These are phyloP conservation scores for Eristalis pertinax DNA, from an alignment of 2,888 invertebrate species.

Conservation along the genomic window DNA sequence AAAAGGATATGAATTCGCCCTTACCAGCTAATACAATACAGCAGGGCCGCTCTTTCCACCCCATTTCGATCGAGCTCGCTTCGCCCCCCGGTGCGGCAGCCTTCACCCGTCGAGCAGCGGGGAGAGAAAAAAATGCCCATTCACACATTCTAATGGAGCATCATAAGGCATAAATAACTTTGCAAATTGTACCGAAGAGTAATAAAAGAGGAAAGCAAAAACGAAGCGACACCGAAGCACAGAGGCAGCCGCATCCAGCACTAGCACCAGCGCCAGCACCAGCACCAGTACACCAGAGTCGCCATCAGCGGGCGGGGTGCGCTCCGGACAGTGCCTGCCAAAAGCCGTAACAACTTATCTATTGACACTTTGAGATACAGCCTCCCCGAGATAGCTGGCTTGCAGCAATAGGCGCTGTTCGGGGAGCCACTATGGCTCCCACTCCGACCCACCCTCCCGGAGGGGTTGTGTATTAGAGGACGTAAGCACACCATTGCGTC, in stretches of 20 bases:
- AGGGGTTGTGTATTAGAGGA: background rate
- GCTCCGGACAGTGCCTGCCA: constrained; percentile 31
- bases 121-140: constrained; percentile 47
- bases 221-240: constrained; percentile 26
- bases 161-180: constrained; percentile 70
- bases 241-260: background rate
- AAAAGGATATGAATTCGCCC: constrained; percentile 66
- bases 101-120: background rate
- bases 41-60: background rate
- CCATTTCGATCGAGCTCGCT: background rate
- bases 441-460: background rate
- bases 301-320: background rate
- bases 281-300: background rate
- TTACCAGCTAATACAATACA: constrained; percentile 50
- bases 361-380: constrained; percentile 70
- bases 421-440: constrained; percentile 26
- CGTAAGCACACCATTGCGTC: background rate
- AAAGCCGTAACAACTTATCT: constrained; percentile 67
- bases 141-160: constrained; percentile 70
- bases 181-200: constrained; percentile 67
- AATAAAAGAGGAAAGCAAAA: constrained; percentile 54
- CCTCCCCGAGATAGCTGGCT: constrained; percentile 53
- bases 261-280: too few species aligned
- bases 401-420: constrained; percentile 29
- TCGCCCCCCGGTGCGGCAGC: background rate